phyloP scores from a whole-genome alignment of 2,888 invertebrate genomes.

The Agriotes lineatus region DNA sequence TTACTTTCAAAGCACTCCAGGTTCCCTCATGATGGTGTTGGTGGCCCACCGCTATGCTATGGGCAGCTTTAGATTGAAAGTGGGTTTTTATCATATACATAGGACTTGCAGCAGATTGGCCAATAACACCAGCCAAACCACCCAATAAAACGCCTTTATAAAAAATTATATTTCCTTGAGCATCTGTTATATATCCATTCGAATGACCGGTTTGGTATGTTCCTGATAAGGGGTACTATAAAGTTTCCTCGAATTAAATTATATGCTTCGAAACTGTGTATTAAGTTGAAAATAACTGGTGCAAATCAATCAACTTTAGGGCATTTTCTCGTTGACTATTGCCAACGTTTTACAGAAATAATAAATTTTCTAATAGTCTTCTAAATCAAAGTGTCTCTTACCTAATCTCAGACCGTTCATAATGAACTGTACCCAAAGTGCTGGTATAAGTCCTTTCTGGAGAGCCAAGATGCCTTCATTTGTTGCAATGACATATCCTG shows the following conservation, averaged over 20 bases:
- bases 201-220: not conserved
- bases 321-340: no score
- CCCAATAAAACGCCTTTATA: constrained; percentile 67
- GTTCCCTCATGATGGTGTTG: constrained; percentile 80
- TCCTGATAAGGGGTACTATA: not conserved
- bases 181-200: constrained; percentile 64
- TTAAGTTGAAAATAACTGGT: not conserved
- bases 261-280: constrained; percentile 40
- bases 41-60: constrained; percentile 85
- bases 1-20: constrained; percentile 67
- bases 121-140: constrained; percentile 75
- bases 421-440: constrained; percentile 83
- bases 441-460: constrained; percentile 85
- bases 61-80: constrained; percentile 80
- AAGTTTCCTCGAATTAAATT: constrained; percentile 29
- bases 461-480: constrained; percentile 82
- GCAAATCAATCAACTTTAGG: no score
- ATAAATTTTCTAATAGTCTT: no score
- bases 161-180: constrained; percentile 68
- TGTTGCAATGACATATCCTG: constrained; percentile 66
- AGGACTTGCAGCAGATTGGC: constrained; percentile 80
- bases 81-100: constrained; percentile 88
- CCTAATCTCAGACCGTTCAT: constrained; percentile 72
- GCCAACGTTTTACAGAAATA: no score
- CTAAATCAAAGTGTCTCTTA: no score